Conservation (phyloP, 2,888 invertebrate species). For the Eudemis profundana region DNA sequence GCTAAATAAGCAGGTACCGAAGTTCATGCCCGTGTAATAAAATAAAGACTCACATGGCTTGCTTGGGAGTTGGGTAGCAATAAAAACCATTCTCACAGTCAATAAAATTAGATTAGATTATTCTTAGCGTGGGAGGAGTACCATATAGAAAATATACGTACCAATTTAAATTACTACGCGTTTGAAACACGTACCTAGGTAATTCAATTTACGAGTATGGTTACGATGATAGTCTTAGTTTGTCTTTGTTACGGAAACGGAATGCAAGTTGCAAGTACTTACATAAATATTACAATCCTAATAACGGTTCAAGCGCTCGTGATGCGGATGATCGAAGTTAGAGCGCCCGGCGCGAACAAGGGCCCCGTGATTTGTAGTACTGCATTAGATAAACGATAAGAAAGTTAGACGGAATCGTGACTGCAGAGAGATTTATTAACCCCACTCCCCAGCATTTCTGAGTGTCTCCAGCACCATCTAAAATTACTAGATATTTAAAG, state of each 20-base stretch:
- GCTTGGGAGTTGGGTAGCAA: not conserved
- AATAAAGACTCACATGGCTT: too few species aligned
- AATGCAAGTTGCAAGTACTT: too few species aligned
- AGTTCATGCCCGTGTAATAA: too few species aligned
- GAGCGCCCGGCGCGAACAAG: constrained; percentile 22
- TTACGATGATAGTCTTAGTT: not conserved
- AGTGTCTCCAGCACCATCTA: constrained; percentile 3
- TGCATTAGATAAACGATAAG: constrained; percentile 43
- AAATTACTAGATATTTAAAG: not conserved
- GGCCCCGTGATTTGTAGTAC: constrained; percentile 36
- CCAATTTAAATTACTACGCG: constrained; percentile 5
- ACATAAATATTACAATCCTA: not conserved
- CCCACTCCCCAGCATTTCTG: not conserved
- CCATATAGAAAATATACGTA: constrained; percentile 5
- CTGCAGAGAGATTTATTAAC: constrained; percentile 32
- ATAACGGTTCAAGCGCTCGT: constrained; percentile 13
- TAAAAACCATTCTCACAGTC: constrained; percentile 3
- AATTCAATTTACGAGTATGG: not conserved
- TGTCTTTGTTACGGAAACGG: too few species aligned
- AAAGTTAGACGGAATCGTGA: constrained; percentile 41
- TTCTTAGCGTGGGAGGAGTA: constrained; percentile 9
- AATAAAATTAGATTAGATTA: constrained; percentile 6
- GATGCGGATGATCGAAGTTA: not conserved
- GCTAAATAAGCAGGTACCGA: too few species aligned
- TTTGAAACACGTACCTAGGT: constrained; percentile 1